Percentiles rank a stretch among this genome's conserved stretches.
Conservation (phyloP, 2,113 vertebrate genomes). For the Malurus cyaneus region DNA sequence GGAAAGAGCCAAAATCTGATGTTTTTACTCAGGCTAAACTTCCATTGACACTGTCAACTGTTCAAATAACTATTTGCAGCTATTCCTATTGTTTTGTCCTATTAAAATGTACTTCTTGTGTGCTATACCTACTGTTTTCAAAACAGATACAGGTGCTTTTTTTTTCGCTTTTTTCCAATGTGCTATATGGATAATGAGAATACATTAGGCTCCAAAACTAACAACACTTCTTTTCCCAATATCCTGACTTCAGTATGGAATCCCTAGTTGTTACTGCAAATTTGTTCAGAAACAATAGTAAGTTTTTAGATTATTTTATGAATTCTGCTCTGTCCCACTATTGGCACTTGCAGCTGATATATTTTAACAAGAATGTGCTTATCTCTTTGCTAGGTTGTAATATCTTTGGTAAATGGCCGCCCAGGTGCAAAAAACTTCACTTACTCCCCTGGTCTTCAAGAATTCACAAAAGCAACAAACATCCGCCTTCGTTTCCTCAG, state of each 20-base stretch:
- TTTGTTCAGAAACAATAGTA: neutral
- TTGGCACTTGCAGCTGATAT: neutral
- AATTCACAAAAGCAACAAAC: slow-evolving; percentile 92
- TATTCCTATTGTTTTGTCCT: neutral
- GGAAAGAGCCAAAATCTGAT: slow-evolving; percentile 18
- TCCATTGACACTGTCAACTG: neutral
- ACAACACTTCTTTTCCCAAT: neutral
- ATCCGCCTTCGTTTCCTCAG: slow-evolving; percentile 88
- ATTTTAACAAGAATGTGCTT: slow-evolving; percentile 2
- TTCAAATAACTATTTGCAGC: neutral
- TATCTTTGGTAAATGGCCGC: slow-evolving; percentile 88
- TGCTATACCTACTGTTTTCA: neutral
- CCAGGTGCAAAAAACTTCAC: slow-evolving; percentile 87
- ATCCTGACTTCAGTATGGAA: neutral
- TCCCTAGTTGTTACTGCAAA: neutral
- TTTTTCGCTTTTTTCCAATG: accelerated
- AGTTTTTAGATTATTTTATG: neutral
- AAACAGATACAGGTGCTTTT: neutral
- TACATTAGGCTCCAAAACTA: neutral
- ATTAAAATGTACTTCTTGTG: neutral
- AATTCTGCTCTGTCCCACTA: neutral
- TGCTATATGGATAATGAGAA: neutral
- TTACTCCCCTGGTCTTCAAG: slow-evolving; percentile 79
- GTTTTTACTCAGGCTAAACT: slow-evolving; percentile 7
- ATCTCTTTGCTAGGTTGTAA: slow-evolving; percentile 78